Evolutionary conservation across 2,888 invertebrate species (phyloP), one percentile per base, ranked within the genome.

Genomic region (Cerastoderma edule): DNA sequence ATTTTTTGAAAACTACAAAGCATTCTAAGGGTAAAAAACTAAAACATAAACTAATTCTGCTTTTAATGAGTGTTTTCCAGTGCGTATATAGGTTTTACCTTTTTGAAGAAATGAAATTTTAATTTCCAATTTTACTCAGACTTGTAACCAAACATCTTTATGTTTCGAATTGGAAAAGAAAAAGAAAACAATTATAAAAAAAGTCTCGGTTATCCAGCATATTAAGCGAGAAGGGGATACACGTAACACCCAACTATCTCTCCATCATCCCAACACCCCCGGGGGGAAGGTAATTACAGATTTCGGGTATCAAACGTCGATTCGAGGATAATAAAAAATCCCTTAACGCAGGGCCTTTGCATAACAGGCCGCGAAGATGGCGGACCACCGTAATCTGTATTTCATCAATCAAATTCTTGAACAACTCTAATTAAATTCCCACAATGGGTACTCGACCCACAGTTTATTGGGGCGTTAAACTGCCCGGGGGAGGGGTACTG

Each of bases 341-440:
- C 50, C 50, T 50, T 50, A 19, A 50, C 50, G 6, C 24, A 24
- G 3, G 27, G 39, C 1, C 13, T 10, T 60, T 60, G 39, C 39
- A 35, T 60, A 60, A 60, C 33, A 19, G 39, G 5, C 60, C n/a
- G n/a, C n/a, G n/a, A 39, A 39, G 39, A 60, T 39, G 39, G 60
- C 22, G 39, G 35, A 27, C 24, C 22, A 22, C 39, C 32, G 35
- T 27, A 60, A 60, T 60, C 60, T 60, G 39, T 60, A 60, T 60
- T 39, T 60, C 60, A 39, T 60, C 60, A 60, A 60, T 60, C 60
- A 60, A n/a, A 8, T 60, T 60, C 60, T 22, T 33, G 60, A 60
- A 33, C 10, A n/a, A 60, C 4, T 60, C 60, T 60, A 60, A 60
- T 60, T 60, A 60, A 60, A 60, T 39, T 24, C 24, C 60, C 60